These are phyloP conservation scores for Papilio elwesi DNA, from an alignment of 2,888 invertebrate genomes.

Conservation along the genomic window DNA sequence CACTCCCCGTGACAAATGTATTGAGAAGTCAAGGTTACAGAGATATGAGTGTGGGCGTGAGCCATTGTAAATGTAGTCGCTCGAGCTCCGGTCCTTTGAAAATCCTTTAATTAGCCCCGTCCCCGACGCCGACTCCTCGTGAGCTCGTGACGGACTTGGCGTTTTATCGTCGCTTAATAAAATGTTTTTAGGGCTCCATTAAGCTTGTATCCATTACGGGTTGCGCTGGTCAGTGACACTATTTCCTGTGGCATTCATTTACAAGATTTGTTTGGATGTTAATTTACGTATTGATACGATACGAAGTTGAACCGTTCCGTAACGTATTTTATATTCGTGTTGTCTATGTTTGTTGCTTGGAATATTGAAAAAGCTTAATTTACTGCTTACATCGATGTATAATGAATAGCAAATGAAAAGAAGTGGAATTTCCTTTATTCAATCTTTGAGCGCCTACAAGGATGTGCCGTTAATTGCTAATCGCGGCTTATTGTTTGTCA, in stretches of 20 bases:
- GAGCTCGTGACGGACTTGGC: slow-evolving; percentile 21
- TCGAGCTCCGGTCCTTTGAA: slow-evolving; percentile 46
- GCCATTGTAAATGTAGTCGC: slow-evolving; percentile 47
- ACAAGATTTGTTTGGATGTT: slow-evolving; percentile 14
- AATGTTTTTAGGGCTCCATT: slow-evolving; percentile 37
- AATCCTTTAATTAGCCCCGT: slow-evolving; percentile 52
- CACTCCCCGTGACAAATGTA: slow-evolving; percentile 33
- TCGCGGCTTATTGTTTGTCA: no score
- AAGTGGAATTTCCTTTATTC: background rate
- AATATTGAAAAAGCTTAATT: background rate
- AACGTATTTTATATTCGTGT: background rate
- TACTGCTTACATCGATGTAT: no score
- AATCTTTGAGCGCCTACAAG: no score
- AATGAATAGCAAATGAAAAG: background rate
- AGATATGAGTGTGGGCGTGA: slow-evolving; percentile 40
- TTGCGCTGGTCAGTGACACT: slow-evolving; percentile 38
- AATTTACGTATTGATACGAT: slow-evolving; percentile 25
- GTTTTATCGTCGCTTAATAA: slow-evolving; percentile 34
- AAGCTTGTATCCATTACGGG: slow-evolving; percentile 31
- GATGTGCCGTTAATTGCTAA: no score
- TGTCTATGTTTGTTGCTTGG: background rate
- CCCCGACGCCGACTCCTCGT: slow-evolving; percentile 32
- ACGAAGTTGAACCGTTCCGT: background rate
- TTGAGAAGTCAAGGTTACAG: slow-evolving; percentile 49
- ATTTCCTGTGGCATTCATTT: slow-evolving; percentile 32